Evolutionary conservation across 2,797 vertebrate genomes (phyloP), one percentile per base, ranked within the genome.

Genomic region (Catamblyrhynchus diadema): DNA sequence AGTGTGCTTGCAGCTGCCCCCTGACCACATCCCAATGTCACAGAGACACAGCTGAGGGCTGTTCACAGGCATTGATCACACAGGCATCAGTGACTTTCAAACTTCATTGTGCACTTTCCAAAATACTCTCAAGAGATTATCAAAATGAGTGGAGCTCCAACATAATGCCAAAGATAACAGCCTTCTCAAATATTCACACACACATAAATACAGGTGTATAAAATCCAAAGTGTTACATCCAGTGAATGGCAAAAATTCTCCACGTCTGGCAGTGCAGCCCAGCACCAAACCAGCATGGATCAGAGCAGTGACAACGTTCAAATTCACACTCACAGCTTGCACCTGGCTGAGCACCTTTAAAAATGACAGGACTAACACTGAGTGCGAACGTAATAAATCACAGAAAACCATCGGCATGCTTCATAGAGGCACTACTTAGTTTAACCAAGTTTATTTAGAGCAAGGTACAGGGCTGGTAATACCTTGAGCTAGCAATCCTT

Each of bases 21-120:
- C 5, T 10, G 13, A 50, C 4, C 24, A 23, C 21, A 18, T 12
- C 35, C 57, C 18, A 1, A 0, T 0, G 41, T 35, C 54, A 61
- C 70, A 8, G 22, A 13, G n/a, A 41, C 51, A 20, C 51, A 62
- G 50, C 4, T 41, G 28, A 70, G 37, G n/a, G 11, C 69, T 47
- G 47, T 8, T 50, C 78, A 67, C 44, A 70, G 44, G 37, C 30
- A 61, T 27, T 33, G 30, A 10, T 20, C 60, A 47, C 33, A n/a
- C 12, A 14, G 30, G 51, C 70, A 82, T 41, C 2, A 3, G 27
- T 70, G 78, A 35, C 47, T 65, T 48, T 37, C 71, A 42, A 45
- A 80, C n/a, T 60, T 30, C 84, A 57, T 2, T 1, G 1, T 8
- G 14, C n/a, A 19, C 32, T 42, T 86, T 19, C 21, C 44, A 25